phyloP scores from a whole-genome alignment of 2,113 vertebrate genomes.

The Pterophyllum scalare region DNA sequence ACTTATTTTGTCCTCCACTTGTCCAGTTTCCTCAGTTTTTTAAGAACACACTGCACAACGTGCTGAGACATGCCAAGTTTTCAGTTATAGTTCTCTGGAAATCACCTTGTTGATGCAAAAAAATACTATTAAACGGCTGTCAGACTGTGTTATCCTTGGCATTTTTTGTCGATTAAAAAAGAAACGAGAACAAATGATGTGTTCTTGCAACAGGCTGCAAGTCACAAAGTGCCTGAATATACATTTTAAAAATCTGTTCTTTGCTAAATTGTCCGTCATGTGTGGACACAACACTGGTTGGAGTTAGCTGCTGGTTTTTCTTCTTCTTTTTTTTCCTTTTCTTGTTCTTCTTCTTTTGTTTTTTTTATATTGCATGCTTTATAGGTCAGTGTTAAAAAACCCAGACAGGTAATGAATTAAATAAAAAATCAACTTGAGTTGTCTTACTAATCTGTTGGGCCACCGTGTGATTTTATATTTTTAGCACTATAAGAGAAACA shows the following conservation, averaged over 20 bases:
- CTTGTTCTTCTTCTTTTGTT: too few species aligned
- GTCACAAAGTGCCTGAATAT: neutral
- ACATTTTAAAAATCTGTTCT: neutral
- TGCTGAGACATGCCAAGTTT: neutral
- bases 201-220: neutral
- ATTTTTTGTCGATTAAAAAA: neutral
- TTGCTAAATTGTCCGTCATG: neutral
- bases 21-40: neutral
- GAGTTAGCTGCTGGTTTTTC: neutral
- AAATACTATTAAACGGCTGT: neutral
- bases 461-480: neutral
- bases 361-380: neutral
- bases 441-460: neutral
- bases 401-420: neutral
- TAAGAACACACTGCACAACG: too few species aligned
- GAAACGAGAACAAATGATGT: neutral
- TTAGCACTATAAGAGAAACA: neutral
- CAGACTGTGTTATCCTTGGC: neutral
- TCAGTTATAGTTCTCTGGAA: neutral
- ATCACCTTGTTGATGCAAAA: neutral
- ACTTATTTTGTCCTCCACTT: neutral
- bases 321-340: too few species aligned
- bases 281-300: neutral
- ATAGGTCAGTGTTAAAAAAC: neutral
- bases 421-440: neutral